Conservation (phyloP, 1,140 invertebrate species). For the Euura saliciscinereae region DNA sequence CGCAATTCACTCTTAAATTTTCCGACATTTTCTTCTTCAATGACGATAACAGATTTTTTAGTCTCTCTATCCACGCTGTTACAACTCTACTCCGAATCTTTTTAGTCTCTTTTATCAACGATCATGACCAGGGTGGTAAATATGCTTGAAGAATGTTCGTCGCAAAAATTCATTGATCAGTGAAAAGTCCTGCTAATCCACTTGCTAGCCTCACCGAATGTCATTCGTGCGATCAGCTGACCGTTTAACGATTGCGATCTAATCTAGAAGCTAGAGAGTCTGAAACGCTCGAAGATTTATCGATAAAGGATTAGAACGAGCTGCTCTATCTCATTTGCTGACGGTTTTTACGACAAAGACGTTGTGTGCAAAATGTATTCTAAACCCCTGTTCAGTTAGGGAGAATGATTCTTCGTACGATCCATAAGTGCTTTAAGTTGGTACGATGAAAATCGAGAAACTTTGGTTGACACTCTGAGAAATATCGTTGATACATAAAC, state of each 20-base stretch:
- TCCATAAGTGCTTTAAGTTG: constrained; percentile 5
- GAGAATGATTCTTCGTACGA: neutral
- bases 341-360: neutral
- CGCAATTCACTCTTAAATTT: neutral
- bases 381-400: neutral
- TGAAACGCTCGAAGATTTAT: too few species aligned
- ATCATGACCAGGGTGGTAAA: neutral
- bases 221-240: too few species aligned
- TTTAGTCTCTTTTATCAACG: neutral
- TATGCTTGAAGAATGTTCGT: neutral
- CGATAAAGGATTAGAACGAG: too few species aligned
- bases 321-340: too few species aligned
- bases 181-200: too few species aligned
- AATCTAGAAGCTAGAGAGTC: too few species aligned
- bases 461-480: neutral
- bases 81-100: neutral
- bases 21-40: neutral
- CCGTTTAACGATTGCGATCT: too few species aligned
- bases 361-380: neutral
- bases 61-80: neutral
- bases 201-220: too few species aligned
- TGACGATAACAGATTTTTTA: neutral
- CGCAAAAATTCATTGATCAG: too few species aligned
- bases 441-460: neutral
- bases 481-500: neutral